Evolutionary conservation across 2,797 vertebrate genomes (phyloP).

Genomic region (Neoniphon sammara): DNA sequence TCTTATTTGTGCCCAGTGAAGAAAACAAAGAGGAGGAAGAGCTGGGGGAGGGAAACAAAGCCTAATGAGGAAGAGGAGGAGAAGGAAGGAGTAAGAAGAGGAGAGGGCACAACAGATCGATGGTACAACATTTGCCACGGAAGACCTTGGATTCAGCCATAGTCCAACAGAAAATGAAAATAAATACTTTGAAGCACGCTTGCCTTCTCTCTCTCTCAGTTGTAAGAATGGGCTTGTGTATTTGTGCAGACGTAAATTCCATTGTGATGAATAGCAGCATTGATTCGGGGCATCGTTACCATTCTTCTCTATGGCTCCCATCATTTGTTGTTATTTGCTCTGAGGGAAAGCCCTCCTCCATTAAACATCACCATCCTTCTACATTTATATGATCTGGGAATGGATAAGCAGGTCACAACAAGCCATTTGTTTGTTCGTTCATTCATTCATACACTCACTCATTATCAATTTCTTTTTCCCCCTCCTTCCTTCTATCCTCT

Average conservation of each 20-base stretch:
- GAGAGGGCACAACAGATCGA: constrained; percentile 12
- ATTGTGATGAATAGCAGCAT: constrained; percentile 61
- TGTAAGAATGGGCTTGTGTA: constrained; percentile 41
- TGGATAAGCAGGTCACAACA: background rate
- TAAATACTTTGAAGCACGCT: constrained; percentile 8
- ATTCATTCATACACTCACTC: constrained; percentile 11
- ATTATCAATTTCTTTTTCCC: too few relatives aligned
- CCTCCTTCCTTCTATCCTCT: background rate
- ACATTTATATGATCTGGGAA: constrained; percentile 26
- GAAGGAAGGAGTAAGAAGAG: background rate
- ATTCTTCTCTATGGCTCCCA: constrained; percentile 49
- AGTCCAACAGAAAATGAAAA: constrained; percentile 35
- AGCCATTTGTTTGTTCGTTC: background rate
- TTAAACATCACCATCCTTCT: constrained; percentile 50
- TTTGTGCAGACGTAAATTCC: constrained; percentile 53
- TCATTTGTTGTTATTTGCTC: constrained; percentile 57
- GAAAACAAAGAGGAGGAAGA: background rate
- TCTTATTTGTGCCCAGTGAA: too few relatives aligned
- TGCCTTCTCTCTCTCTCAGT: background rate
- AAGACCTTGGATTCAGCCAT: constrained; percentile 35
- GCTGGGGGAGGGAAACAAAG: background rate
- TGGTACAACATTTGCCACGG: constrained; percentile 25
- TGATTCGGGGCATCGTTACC: constrained; percentile 48
- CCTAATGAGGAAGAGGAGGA: background rate
- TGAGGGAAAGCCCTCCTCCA: constrained; percentile 39